A percentile compares a stretch with the other conserved stretches of the same genome.
phyloP scores from a whole-genome alignment of 2,113 vertebrate species.

The Galemys pyrenaicus region DNA sequence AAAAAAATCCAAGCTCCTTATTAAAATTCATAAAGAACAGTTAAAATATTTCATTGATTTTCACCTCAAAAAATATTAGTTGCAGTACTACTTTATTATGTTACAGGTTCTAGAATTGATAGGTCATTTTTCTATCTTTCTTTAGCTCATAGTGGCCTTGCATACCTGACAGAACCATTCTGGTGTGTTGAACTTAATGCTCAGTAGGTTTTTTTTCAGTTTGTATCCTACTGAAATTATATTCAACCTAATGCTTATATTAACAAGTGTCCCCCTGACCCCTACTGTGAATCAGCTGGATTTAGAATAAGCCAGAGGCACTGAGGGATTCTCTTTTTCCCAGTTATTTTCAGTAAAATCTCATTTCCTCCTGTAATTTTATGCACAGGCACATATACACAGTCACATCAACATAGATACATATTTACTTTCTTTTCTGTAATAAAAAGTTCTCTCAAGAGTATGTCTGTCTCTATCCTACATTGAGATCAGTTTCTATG shows the following conservation, averaged over 20 bases:
- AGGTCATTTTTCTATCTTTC: conserved; percentile 4
- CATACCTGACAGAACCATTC: conserved; percentile 91
- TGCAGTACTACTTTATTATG: background rate
- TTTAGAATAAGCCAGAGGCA: conserved; percentile 14
- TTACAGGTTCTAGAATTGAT: background rate
- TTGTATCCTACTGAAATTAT: conserved; percentile 21
- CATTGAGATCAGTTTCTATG: conserved; percentile 1
- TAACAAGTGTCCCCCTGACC: background rate
- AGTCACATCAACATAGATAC: background rate
- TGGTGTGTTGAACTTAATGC: conserved; percentile 93
- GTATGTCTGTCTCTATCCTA: background rate
- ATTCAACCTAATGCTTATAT: background rate
- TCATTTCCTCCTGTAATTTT: conserved; percentile 19
- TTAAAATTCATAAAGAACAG: background rate
- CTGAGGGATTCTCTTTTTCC: conserved; percentile 25
- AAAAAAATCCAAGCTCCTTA: conserved; percentile 17
- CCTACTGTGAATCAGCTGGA: background rate
- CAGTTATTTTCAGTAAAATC: conserved; percentile 24
- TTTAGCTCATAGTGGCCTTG: conserved; percentile 90
- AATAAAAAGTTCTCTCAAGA: conserved; percentile 9
- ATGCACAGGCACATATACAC: background rate
- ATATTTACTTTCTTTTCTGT: conserved; percentile 26
- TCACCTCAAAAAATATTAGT: background rate
- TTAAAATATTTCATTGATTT: conserved; percentile 16
- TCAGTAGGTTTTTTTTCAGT: conserved; percentile 87